Conservation (phyloP, 1,140 invertebrate species). For the Nylanderia fulva region DNA sequence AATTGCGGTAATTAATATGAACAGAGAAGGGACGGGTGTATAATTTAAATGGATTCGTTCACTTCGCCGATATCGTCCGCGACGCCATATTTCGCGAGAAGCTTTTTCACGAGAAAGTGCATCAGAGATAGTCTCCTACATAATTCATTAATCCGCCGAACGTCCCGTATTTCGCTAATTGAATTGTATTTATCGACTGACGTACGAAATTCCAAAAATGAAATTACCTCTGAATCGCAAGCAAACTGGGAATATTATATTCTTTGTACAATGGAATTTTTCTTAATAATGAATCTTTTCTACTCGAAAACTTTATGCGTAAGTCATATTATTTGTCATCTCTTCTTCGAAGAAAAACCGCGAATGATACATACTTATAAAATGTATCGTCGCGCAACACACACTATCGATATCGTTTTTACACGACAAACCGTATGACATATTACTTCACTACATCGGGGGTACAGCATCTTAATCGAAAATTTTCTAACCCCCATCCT, state of each 20-base stretch:
- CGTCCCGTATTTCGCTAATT: slow-evolving; percentile 40
- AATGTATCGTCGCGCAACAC: not conserved
- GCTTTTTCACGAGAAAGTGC: slow-evolving; percentile 45
- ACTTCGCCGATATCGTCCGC: not conserved
- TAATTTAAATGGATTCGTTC: slow-evolving; percentile 32
- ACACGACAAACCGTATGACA: not conserved
- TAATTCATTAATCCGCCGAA: slow-evolving; percentile 44
- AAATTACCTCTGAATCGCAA: slow-evolving; percentile 13
- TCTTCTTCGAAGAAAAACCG: not conserved
- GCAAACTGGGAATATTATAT: slow-evolving; percentile 13
- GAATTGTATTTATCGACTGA: slow-evolving; percentile 48
- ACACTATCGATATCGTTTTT: not conserved
- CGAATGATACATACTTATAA: not conserved
- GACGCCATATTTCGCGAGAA: slow-evolving; percentile 21
- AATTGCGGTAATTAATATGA: slow-evolving; percentile 36
- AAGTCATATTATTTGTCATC: not conserved
- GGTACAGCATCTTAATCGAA: slow-evolving; percentile 20
- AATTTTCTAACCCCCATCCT: slow-evolving; percentile 77
- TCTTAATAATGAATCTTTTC: not conserved
- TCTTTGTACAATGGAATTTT: not conserved
- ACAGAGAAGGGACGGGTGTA: slow-evolving; percentile 8
- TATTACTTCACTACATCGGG: not conserved
- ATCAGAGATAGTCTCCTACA: slow-evolving; percentile 32
- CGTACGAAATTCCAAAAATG: slow-evolving; percentile 37
- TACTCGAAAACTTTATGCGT: not conserved